Evolutionary conservation across 2,797 vertebrate species (phyloP), one percentile per base, ranked within the genome.

Genomic region (Heliangelus exortis): DNA sequence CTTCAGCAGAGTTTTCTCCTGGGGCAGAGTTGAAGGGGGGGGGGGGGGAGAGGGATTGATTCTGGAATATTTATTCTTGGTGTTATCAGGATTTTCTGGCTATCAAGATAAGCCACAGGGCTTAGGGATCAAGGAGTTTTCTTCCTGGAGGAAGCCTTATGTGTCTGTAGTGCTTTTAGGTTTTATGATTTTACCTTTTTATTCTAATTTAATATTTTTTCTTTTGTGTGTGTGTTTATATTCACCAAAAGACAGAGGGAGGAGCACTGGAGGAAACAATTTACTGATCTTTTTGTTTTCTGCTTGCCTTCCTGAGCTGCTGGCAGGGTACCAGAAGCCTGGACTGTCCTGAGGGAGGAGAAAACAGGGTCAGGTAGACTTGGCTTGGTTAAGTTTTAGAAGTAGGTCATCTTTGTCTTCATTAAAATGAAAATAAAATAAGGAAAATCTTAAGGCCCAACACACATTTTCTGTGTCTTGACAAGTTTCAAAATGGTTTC

Each of bases 71-170:
- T 63, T 92, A 81, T 72, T 34, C 66, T 90, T 2, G 5, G 55
- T 63, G 41, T 78, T 92, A 75, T 20, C 79, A 47, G 84, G 79
- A 61, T 93, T 94, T 92, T 51, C 69, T 91, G 79, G 65, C 75
- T 79, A 29, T 89, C 5, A 15, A 86, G 84, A 71, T 94, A 87
- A 89, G 79, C 91, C 2, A 4, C 0, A 4, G 50, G 69, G 61
- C 62, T 71, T 77, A 65, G 2, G 22, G 66, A 61, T 93, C 66
- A 6, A 1, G 0, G 57, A 72, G 33, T 36, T 82, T 89, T 59
- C 69, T 61, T 59, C 12, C 34, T 28, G 92, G 67, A 63, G 65
- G 20, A 66, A 87, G 41, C 6, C 3, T 4, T 23, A 1, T 26
- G 36, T n/a, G 31, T 21, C 71, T 85, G 53, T 15, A 23, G 57